These are phyloP conservation scores for Hirundo rustica DNA, from an alignment of 2,797 vertebrate genomes.

Conservation along the genomic window DNA sequence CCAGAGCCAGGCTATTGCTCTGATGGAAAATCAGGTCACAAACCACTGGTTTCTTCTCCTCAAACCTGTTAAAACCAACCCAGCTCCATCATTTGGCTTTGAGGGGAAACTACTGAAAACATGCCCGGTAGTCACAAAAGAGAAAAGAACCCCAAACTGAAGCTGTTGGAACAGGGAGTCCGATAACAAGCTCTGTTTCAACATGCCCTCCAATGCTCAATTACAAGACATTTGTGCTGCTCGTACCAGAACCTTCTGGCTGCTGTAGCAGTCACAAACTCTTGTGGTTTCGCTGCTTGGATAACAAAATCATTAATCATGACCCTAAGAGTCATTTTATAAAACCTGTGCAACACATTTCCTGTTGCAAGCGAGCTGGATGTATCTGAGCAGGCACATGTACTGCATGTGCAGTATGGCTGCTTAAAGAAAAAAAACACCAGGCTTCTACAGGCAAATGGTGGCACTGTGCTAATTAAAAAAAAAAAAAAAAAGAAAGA, in stretches of 20 bases:
- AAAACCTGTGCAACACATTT: not conserved
- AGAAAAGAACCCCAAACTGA: not conserved
- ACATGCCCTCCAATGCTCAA: not conserved
- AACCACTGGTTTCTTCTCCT: not conserved
- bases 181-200: not conserved
- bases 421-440: not conserved
- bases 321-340: not conserved
- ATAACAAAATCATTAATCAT: slow-evolving; percentile 55
- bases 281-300: slow-evolving; percentile 36
- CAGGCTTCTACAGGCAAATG: not conserved
- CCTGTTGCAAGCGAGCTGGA: not conserved
- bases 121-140: not conserved
- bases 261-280: not conserved
- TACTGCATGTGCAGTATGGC: not conserved
- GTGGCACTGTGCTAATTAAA: not conserved
- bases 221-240: not conserved
- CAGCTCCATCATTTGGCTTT: not conserved
- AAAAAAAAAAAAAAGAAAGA: not conserved
- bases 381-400: not conserved
- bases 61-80: slow-evolving; percentile 1
- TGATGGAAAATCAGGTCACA: not conserved
- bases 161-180: not conserved
- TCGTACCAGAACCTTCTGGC: not conserved
- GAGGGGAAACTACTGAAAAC: not conserved
- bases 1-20: not conserved